A percentile compares a stretch with the other conserved stretches of the same genome.
Conservation (phyloP, 2,888 invertebrate species). For the Microchrysa polita region DNA sequence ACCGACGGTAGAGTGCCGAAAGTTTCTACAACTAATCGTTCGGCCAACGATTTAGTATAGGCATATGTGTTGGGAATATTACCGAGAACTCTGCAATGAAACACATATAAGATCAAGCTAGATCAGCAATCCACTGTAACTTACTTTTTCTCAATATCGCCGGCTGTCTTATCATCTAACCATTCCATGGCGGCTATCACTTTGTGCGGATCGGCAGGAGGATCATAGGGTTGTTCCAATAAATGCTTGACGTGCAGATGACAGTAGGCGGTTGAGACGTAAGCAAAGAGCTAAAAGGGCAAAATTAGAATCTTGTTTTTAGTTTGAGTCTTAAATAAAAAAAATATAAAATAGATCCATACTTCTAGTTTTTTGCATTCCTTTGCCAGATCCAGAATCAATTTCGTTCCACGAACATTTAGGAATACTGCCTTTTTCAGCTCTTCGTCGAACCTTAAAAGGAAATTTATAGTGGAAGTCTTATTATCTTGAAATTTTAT, state of each 20-base stretch:
- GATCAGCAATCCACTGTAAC: constrained; percentile 62
- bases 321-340: not conserved
- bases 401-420: constrained; percentile 91
- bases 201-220: constrained; percentile 79
- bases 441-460: constrained; percentile 83
- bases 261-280: constrained; percentile 92
- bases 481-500: too few relatives aligned
- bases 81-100: constrained; percentile 71
- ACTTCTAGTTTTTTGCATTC: constrained; percentile 79
- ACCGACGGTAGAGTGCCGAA: constrained; percentile 80
- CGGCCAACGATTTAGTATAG: constrained; percentile 91
- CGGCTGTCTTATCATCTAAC: constrained; percentile 77
- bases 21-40: constrained; percentile 82
- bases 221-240: constrained; percentile 87
- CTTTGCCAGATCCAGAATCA: constrained; percentile 84
- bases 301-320: not conserved
- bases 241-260: constrained; percentile 84
- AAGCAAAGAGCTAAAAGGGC: constrained; percentile 65
- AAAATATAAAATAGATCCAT: constrained; percentile 51
- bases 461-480: too few relatives aligned
- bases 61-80: constrained; percentile 92
- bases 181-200: constrained; percentile 81
- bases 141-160: constrained; percentile 72
- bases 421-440: constrained; percentile 88
- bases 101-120: too few relatives aligned